Conservation (phyloP, 2,888 invertebrate species). For the Cactoblastis cactorum region DNA sequence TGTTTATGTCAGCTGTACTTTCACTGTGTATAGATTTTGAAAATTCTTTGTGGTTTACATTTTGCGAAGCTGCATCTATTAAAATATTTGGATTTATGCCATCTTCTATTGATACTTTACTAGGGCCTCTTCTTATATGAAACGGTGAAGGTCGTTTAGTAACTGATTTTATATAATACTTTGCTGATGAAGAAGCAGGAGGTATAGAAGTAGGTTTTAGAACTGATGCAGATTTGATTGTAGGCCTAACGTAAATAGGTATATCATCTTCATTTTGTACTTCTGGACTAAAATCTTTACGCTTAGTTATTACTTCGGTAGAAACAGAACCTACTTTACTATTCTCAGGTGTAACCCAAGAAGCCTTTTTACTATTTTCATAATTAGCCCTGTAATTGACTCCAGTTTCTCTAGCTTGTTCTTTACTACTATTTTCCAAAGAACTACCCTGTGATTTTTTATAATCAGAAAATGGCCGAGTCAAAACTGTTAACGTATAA, state of each 20-base stretch:
- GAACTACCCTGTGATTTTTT: slow-evolving; percentile 28
- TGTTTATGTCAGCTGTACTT: slow-evolving; percentile 27
- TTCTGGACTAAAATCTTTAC: slow-evolving; percentile 41
- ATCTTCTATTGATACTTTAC: slow-evolving; percentile 45
- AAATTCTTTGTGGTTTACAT: slow-evolving; percentile 25
- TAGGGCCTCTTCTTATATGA: slow-evolving; percentile 30
- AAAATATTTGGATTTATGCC: slow-evolving; percentile 39
- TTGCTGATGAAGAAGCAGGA: slow-evolving; percentile 45
- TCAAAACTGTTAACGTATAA: slow-evolving; percentile 66
- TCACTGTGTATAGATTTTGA: slow-evolving; percentile 24
- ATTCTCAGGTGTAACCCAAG: slow-evolving; percentile 27
- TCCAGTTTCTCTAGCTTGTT: slow-evolving; percentile 33
- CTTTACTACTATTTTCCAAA: slow-evolving; percentile 25
- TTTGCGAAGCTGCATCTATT: slow-evolving; percentile 41
- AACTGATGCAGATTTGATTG: slow-evolving; percentile 28
- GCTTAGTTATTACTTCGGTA: slow-evolving; percentile 35
- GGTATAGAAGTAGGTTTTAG: slow-evolving; percentile 31
- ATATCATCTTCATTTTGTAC: slow-evolving; percentile 43
- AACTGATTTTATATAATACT: slow-evolving; percentile 57
- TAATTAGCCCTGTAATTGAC: slow-evolving; percentile 42
- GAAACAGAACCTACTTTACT: slow-evolving; percentile 28
- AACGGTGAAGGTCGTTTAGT: slow-evolving; percentile 54
- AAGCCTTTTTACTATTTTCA: slow-evolving; percentile 35
- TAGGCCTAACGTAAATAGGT: slow-evolving; percentile 39
- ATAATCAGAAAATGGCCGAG: slow-evolving; percentile 56